phyloP scores from a whole-genome alignment of 1,140 invertebrate species.

The Drosophila kohkoa region DNA sequence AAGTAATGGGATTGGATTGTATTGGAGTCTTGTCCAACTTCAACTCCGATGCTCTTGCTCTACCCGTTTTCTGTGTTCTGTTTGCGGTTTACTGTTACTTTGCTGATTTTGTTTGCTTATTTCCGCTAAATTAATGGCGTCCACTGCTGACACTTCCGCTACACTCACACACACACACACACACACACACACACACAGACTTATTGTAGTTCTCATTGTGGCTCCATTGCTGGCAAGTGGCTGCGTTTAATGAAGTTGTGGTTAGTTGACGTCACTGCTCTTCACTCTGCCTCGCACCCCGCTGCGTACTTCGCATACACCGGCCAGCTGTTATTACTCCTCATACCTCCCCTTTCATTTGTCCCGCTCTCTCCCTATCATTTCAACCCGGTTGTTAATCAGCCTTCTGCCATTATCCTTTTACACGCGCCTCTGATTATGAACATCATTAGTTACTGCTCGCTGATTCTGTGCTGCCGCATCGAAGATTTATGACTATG shows the following conservation, averaged over 20 bases:
- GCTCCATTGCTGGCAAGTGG: conserved; percentile 25
- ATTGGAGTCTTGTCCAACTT: conserved; percentile 19
- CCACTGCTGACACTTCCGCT: conserved; percentile 76
- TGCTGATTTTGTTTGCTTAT: conserved; percentile 79
- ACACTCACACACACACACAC: conserved; percentile 39
- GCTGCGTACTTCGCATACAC: not conserved
- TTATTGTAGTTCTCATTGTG: not conserved
- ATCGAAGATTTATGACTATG: conserved; percentile 69
- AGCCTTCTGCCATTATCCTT: conserved; percentile 73
- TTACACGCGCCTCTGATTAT: conserved; percentile 80
- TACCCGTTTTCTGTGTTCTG: conserved; percentile 10
- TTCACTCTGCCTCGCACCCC: conserved; percentile 3
- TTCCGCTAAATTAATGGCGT: conserved; percentile 82
- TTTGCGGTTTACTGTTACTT: conserved; percentile 66
- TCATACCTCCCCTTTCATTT: not conserved
- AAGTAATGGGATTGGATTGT: not conserved
- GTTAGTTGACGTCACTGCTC: conserved; percentile 24
- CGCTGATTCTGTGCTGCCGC: conserved; percentile 59
- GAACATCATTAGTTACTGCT: conserved; percentile 81
- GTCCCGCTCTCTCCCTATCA: not conserved
- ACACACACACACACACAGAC: conserved; percentile 18
- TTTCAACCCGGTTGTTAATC: conserved; percentile 58
- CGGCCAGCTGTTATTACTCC: not conserved
- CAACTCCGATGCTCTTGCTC: not conserved
- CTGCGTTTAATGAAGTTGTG: conserved; percentile 74